Evolutionary conservation across 2,888 invertebrate genomes (phyloP), one percentile per base, ranked within the genome.

Genomic region (Drosophila tripunctata): DNA sequence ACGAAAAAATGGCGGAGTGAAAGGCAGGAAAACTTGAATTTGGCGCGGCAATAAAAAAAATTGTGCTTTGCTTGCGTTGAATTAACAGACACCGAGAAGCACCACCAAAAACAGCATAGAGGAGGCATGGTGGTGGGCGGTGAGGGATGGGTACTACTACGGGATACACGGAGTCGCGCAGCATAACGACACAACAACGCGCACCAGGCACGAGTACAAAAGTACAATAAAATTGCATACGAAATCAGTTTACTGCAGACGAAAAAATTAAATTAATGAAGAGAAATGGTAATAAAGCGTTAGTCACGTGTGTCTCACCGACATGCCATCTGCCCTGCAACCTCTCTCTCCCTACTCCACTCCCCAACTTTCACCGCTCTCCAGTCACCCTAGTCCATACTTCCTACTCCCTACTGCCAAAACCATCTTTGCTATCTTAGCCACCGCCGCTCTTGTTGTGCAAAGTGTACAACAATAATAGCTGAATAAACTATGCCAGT

Each of bases 191-290:
- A 83, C 87, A 86, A 81, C 84, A 86, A 81, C 70, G 84, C 87
- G 80, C 84, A 76, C 83, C 81, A 87, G 81, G 87, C 81, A 82
- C 85, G 81, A 87, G 85, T 83, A 77, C 87, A 84, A 75, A 84
- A 87, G 87, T 84, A 87, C 85, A 87, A 87, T 82, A 82, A 82
- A 82, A 87, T 85, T 85, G 82, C 87, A 87, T 87, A 82, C 85
- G 82, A 87, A 85, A 82, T 85, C 82, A 87, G 82, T 82, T 82
- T 87, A 85, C 87, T 82, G 82, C 82, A 82, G 82, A 82, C 87
- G 85, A 82, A 84, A 82, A 81, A 82, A 82, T 82, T 81, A 87
- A 82, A 87, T 82, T 82, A 82, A 82, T 82, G 82, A 82, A 82
- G 82, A 82, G 85, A 82, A 87, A 82, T 82, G 87, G 87, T 84